Percentiles rank a stretch among this genome's conserved stretches.
phyloP scores from a whole-genome alignment of 2,797 vertebrate species.

The Manis crassicaudata region DNA sequence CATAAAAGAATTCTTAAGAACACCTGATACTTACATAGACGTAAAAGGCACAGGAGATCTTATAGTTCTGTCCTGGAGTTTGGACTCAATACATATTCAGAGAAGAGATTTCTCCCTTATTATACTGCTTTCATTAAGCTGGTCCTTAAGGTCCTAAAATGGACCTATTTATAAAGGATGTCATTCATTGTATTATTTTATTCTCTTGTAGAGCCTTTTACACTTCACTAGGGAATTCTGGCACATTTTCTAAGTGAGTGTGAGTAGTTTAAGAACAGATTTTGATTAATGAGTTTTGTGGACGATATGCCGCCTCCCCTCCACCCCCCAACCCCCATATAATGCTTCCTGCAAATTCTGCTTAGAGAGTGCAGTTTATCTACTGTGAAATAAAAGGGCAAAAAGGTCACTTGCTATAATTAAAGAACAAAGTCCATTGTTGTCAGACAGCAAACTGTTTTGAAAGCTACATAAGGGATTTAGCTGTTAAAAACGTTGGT shows the following conservation, averaged over 20 bases:
- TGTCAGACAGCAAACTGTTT: constrained; percentile 87
- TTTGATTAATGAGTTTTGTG: constrained; percentile 84
- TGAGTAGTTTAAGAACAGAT: constrained; percentile 76
- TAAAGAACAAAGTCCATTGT: constrained; percentile 89
- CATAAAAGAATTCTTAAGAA: constrained; percentile 5
- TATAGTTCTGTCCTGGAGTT: constrained; percentile 12
- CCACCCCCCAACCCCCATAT: background rate
- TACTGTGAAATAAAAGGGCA: constrained; percentile 85
- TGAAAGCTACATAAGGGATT: constrained; percentile 88
- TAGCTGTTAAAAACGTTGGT: constrained; percentile 86
- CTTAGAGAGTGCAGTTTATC: constrained; percentile 83
- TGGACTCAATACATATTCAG: background rate
- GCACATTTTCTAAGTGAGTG: constrained; percentile 72
- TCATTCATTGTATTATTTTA: constrained; percentile 69
- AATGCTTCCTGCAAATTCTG: constrained; percentile 71
- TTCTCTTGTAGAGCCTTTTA: constrained; percentile 21
- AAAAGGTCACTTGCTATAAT: constrained; percentile 87
- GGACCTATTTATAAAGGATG: constrained; percentile 54
- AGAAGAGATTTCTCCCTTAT: constrained; percentile 57
- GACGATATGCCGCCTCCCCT: constrained; percentile 19
- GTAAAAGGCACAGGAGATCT: constrained; percentile 15
- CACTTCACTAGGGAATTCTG: constrained; percentile 59
- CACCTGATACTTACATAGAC: constrained; percentile 52
- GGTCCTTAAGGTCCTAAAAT: constrained; percentile 68
- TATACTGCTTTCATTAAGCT: constrained; percentile 62